phyloP scores from a whole-genome alignment of 1,140 invertebrate genomes.

The Meloidogyne exigua region DNA sequence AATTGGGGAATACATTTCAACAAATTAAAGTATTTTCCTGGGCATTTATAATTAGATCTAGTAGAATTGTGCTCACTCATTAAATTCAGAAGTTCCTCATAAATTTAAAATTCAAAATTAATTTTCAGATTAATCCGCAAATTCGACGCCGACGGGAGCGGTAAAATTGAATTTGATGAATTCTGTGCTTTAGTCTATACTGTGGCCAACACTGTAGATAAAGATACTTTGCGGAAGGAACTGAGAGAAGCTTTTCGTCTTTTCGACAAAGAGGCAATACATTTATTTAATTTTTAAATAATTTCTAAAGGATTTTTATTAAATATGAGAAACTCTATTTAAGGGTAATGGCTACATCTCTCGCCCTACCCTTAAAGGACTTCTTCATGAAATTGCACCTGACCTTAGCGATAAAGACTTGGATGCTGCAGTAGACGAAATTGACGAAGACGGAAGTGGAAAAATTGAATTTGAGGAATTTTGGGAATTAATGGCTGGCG shows the following conservation, averaged over 20 bases:
- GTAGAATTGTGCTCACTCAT: no score
- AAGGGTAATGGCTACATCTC: constrained; percentile 63
- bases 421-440: constrained; percentile 62
- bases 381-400: constrained; percentile 60
- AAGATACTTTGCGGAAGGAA: constrained; percentile 63
- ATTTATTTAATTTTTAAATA: not conserved
- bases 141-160: constrained; percentile 64
- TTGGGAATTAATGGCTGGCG: constrained; percentile 64
- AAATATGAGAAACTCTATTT: no score
- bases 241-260: constrained; percentile 63
- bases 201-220: constrained; percentile 63
- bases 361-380: constrained; percentile 61
- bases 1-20: no score
- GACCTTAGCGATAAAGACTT: constrained; percentile 61
- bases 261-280: constrained; percentile 60
- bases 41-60: no score
- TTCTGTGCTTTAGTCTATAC: constrained; percentile 64
- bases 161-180: constrained; percentile 63
- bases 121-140: constrained; percentile 54
- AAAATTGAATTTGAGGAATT: constrained; percentile 63
- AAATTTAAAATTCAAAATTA: no score
- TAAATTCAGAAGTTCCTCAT: no score
- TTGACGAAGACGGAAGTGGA: constrained; percentile 63
- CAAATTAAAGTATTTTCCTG: no score
- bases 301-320: no score